Percentiles rank a stretch among this genome's conserved stretches.
Conservation (phyloP, 2,113 vertebrate species). For the Neolamprologus hecqui region DNA sequence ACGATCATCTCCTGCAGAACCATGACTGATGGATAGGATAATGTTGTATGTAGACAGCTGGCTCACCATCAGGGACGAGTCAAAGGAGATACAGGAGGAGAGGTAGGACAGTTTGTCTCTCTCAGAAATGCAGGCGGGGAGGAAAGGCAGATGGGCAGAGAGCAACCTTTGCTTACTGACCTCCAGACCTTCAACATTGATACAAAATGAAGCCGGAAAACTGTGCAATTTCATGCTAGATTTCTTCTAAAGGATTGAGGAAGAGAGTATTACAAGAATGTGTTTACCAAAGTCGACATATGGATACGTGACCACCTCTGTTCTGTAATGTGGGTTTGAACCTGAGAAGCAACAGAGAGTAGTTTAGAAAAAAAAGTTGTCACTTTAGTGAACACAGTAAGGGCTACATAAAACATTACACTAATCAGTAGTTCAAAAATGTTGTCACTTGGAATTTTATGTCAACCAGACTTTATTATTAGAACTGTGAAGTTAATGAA, state of each 20-base stretch:
- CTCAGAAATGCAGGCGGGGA: slow-evolving; percentile 79
- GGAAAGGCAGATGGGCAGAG: slow-evolving; percentile 81
- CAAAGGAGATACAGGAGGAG: slow-evolving; percentile 86
- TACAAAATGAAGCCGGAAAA: neutral
- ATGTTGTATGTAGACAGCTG: neutral
- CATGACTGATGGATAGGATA: neutral
- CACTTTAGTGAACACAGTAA: neutral
- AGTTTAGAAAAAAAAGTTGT: neutral
- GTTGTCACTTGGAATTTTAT: neutral
- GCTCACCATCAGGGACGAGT: slow-evolving; percentile 80
- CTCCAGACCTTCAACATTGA: slow-evolving; percentile 71
- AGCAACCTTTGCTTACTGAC: slow-evolving; percentile 88
- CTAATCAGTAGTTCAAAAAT: neutral
- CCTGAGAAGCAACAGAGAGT: slow-evolving; percentile 17
- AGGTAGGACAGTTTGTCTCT: slow-evolving; percentile 85
- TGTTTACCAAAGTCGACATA: slow-evolving; percentile 84
- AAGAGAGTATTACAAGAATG: neutral
- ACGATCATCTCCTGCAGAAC: neutral
- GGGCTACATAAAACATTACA: neutral
- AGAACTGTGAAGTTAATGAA: neutral
- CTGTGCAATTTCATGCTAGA: neutral
- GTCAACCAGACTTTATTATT: neutral
- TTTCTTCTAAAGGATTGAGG: neutral
- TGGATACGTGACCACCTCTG: slow-evolving; percentile 84
- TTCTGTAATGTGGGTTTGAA: slow-evolving; percentile 69